Evolutionary conservation across 2,888 invertebrate species (phyloP).

Genomic region (Ernsta delagoae): DNA sequence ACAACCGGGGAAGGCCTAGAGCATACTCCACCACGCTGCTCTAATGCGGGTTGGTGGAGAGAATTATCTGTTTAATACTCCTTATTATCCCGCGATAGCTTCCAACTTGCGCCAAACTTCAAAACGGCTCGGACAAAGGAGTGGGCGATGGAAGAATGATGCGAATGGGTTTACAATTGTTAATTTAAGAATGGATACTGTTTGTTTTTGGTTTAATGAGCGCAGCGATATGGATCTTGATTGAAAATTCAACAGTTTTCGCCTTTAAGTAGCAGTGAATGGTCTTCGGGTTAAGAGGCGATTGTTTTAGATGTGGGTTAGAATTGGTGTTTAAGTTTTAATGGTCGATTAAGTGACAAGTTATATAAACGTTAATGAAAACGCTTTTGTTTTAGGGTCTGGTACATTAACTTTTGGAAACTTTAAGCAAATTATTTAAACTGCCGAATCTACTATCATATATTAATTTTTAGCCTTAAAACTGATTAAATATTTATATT

Average conservation of each 20-base stretch:
- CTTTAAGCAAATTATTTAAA: no score
- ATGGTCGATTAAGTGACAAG: not conserved
- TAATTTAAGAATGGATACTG: slow-evolving; percentile 67
- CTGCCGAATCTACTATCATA: no score
- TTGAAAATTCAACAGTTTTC: slow-evolving; percentile 49
- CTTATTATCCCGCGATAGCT: slow-evolving; percentile 26
- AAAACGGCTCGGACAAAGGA: slow-evolving; percentile 70
- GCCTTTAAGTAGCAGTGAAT: slow-evolving; percentile 8
- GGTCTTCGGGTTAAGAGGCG: not conserved
- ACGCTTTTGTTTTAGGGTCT: not conserved
- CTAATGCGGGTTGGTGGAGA: no score
- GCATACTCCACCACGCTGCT: no score
- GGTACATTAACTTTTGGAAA: not conserved
- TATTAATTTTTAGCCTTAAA: no score
- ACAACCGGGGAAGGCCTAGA: no score
- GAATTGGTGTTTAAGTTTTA: slow-evolving; percentile 1
- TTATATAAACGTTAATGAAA: not conserved
- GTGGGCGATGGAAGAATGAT: slow-evolving; percentile 77
- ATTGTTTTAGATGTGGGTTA: slow-evolving; percentile 11
- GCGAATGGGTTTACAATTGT: slow-evolving; percentile 74
- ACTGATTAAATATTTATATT: no score
- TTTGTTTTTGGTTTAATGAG: slow-evolving; percentile 69
- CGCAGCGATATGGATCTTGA: slow-evolving; percentile 59
- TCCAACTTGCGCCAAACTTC: slow-evolving; percentile 51
- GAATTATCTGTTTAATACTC: no score